Base-by-base conservation (phyloP, 2,113 vertebrate genomes). In the Poecile atricapillus region DNA sequence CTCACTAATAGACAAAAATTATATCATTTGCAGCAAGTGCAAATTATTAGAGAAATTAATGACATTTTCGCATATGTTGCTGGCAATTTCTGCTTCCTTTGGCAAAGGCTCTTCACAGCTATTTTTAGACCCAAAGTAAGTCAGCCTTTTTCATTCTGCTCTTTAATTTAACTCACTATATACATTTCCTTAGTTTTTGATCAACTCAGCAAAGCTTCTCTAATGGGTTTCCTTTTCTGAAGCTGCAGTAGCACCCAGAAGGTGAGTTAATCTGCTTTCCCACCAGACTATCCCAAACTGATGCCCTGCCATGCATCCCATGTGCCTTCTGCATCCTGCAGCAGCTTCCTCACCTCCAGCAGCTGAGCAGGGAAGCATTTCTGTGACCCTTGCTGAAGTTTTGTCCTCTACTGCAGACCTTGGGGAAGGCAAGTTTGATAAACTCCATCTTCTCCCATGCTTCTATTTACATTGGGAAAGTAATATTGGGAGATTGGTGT, bases 51-150 rank as follows among this genome's bases (percentile, higher is more conserved):
- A 74, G 53, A 93, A 85, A 76, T 49, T 90, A 83, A 83, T 90
- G 78, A 85, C 81, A 89, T 94, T 94, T 94, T 77, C 84, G 64
- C 84, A 44, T 87, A 87, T 80, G 82, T 46, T 90, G 62, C 79
- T 95, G 78, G 75, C 75, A 96, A 28, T 58, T 90, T 91, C 84
- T 68, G 24, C 71, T 95, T 94, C 92, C 82, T 91, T 79, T 96
- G 88, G 90, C 87, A 94, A 89, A 81, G 27, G 24, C 30, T 89
- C 43, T 70, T 80, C 35, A 53, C 22, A 83, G 70, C 47, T 93
- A 59, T 63, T 33, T 53, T 85, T 79, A 68, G 56, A 82, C 16
- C 11, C 65, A 39, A 86, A 77, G 27, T 31, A 83, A 73, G n/a
- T 49, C 44, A 79, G 55, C 28, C 62, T 73, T 89, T 83, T 46